Evolutionary conservation across 2,113 vertebrate species (phyloP).

Genomic region (Campylomormyrus tamandua): DNA sequence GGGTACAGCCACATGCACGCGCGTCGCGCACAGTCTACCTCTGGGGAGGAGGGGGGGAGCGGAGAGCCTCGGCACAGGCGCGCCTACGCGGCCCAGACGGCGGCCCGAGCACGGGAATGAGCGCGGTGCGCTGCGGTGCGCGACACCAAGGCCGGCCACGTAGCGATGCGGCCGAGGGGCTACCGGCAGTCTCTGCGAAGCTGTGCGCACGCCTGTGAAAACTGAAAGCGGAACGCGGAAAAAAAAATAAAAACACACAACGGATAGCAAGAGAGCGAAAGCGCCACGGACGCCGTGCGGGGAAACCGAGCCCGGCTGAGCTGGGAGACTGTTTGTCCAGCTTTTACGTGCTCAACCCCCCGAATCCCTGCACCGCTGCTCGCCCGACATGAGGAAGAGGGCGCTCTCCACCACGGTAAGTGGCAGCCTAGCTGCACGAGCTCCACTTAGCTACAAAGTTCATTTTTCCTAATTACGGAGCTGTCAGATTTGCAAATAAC

Average conservation of each 20-base stretch:
- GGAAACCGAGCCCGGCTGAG: not conserved
- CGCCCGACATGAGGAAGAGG: constrained; percentile 52
- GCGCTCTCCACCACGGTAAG: constrained; percentile 58
- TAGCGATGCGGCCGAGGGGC: constrained; percentile 44
- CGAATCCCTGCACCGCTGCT: constrained; percentile 54
- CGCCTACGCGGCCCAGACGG: constrained; percentile 41
- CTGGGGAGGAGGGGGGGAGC: constrained; percentile 27
- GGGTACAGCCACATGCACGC: constrained; percentile 36
- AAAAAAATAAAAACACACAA: not conserved
- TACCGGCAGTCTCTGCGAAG: constrained; percentile 24
- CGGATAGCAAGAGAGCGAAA: not conserved
- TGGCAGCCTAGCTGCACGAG: constrained; percentile 27
- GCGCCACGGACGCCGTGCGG: not conserved
- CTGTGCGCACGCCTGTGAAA: not conserved
- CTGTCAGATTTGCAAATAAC: not conserved
- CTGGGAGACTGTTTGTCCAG: not conserved
- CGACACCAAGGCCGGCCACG: constrained; percentile 59
- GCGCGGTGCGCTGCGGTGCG: constrained; percentile 53
- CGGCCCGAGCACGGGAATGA: constrained; percentile 45
- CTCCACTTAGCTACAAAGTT: constrained; percentile 33
- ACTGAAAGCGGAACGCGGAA: not conserved
- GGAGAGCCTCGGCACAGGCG: constrained; percentile 49
- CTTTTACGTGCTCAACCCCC: constrained; percentile 3
- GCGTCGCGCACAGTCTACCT: constrained; percentile 39
- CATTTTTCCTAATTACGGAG: not conserved